These are phyloP conservation scores for Muschampia plurimacula DNA, from an alignment of 2,888 invertebrate species.

Conservation along the genomic window DNA sequence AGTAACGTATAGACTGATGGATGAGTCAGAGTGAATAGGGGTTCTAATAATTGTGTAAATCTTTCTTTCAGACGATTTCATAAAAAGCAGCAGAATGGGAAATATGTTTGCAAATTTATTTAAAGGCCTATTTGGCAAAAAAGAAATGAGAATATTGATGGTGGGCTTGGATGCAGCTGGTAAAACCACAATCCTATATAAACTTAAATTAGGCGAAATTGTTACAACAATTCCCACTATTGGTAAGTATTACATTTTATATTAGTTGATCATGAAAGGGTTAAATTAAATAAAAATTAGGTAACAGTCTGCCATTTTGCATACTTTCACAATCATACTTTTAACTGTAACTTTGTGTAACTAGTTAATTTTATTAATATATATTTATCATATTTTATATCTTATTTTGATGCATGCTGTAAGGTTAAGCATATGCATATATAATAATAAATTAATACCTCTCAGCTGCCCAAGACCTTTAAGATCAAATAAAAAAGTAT, in stretches of 20 bases:
- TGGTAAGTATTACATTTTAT: constrained; percentile 88
- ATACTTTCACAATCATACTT: background rate
- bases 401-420: too few species aligned
- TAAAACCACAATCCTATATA: constrained; percentile 99
- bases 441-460: too few species aligned
- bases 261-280: background rate
- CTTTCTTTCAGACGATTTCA: constrained; percentile 83
- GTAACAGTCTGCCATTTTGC: background rate
- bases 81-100: constrained; percentile 93
- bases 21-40: constrained; percentile 75
- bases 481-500: too few species aligned
- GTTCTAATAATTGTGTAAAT: constrained; percentile 40
- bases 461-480: too few species aligned
- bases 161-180: constrained; percentile 99
- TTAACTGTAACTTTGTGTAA: too few species aligned
- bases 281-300: background rate
- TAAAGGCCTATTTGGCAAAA: constrained; percentile 99
- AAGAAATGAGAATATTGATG: constrained; percentile 99
- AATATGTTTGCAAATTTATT: constrained; percentile 98
- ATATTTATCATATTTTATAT: too few species aligned
- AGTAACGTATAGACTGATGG: constrained; percentile 62
- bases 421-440: too few species aligned
- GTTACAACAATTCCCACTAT: constrained; percentile 99
- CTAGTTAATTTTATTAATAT: too few species aligned
- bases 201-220: constrained; percentile 99